A percentile compares a stretch with the other conserved stretches of the same genome.
phyloP scores from a whole-genome alignment of 2,797 vertebrate genomes.

The Ispidina picta region DNA sequence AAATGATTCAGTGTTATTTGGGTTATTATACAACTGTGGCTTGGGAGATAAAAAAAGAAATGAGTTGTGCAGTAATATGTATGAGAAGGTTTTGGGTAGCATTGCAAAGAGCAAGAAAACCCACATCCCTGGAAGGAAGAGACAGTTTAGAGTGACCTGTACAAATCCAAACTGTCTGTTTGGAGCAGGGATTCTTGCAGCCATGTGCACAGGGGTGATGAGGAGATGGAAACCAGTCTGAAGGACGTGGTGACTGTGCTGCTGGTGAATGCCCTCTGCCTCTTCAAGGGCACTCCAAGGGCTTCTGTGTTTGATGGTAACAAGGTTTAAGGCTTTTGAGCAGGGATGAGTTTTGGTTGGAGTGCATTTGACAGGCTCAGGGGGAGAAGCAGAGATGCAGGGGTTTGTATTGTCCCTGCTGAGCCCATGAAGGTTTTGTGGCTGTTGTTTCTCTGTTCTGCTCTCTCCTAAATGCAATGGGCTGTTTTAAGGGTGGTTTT shows the following conservation, averaged over 20 bases:
- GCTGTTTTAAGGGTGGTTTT: neutral
- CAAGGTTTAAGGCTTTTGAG: neutral
- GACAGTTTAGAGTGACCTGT: neutral
- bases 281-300: fast-evolving
- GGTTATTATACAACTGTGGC: neutral
- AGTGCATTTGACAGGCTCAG: neutral
- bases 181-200: neutral
- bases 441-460: neutral
- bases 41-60: neutral
- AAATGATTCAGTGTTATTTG: neutral
- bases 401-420: neutral
- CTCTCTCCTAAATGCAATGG: neutral
- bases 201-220: neutral
- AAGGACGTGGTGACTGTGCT: neutral
- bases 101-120: neutral
- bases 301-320: neutral
- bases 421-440: neutral
- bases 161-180: neutral
- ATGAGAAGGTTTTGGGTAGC: neutral
- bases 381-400: neutral
- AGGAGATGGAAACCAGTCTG: neutral
- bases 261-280: neutral
- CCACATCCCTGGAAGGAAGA: neutral
- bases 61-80: neutral
- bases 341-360: neutral